Conservation (phyloP, 2,888 invertebrate species). For the Chrysopilus asiliformis region DNA sequence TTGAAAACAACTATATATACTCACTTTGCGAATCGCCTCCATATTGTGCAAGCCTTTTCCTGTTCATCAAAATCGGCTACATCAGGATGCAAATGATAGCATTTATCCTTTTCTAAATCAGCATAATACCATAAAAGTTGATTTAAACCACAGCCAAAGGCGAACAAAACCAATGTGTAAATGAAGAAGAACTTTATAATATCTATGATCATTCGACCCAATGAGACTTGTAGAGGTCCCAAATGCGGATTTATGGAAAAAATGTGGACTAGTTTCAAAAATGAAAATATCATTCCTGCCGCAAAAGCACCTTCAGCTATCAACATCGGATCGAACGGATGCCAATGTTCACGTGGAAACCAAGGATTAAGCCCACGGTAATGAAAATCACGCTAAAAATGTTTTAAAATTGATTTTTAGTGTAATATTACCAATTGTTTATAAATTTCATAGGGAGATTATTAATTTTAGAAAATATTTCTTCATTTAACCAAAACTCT, state of each 20-base stretch:
- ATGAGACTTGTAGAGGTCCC: slow-evolving; percentile 82
- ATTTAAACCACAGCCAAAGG: slow-evolving; percentile 93
- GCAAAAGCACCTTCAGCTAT: slow-evolving; percentile 87
- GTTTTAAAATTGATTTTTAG: too few relatives aligned
- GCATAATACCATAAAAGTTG: slow-evolving; percentile 89
- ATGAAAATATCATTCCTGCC: slow-evolving; percentile 93
- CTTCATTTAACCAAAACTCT: too few relatives aligned
- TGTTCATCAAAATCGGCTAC: slow-evolving; percentile 73
- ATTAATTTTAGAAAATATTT: too few relatives aligned
- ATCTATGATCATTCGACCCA: slow-evolving; percentile 88
- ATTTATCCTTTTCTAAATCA: slow-evolving; percentile 73
- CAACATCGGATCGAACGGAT: slow-evolving; percentile 89
- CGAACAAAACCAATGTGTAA: slow-evolving; percentile 81
- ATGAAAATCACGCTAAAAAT: slow-evolving; percentile 54
- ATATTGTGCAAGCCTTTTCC: slow-evolving; percentile 70
- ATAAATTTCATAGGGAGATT: too few relatives aligned
- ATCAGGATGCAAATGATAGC: slow-evolving; percentile 58
- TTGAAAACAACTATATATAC: slow-evolving; percentile 15
- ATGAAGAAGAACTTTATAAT: slow-evolving; percentile 95
- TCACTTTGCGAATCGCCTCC: slow-evolving; percentile 83
- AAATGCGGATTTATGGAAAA: slow-evolving; percentile 95
- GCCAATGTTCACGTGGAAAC: slow-evolving; percentile 84
- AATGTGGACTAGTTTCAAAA: slow-evolving; percentile 88
- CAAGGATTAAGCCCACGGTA: slow-evolving; percentile 57
- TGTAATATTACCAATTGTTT: too few relatives aligned